Conservation (phyloP, 1,140 invertebrate genomes). For the Drosophila mayri region DNA sequence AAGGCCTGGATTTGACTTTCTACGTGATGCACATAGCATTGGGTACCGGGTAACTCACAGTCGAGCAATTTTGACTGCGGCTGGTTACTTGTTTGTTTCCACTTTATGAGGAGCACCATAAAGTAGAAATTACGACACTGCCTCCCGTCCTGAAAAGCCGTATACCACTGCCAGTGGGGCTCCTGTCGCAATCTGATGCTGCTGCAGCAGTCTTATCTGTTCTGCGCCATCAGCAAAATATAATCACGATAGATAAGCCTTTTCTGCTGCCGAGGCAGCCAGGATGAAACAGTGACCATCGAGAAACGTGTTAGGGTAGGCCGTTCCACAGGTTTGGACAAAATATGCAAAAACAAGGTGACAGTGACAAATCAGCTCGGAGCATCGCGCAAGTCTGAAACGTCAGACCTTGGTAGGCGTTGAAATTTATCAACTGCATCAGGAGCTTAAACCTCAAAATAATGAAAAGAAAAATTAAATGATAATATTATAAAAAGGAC, state of each 20-base stretch:
- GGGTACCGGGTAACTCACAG: background rate
- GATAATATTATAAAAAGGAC: too few species aligned
- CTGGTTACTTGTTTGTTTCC: background rate
- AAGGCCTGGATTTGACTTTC: background rate
- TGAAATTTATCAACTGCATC: background rate
- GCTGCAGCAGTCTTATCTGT: slow-evolving; percentile 55
- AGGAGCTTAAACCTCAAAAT: background rate
- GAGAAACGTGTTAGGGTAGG: background rate
- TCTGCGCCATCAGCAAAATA: slow-evolving; percentile 68
- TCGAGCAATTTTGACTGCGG: background rate
- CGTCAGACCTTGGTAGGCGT: background rate
- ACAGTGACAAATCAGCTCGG: slow-evolving; percentile 35
- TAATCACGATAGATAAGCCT: slow-evolving; percentile 69
- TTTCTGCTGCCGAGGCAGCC: slow-evolving; percentile 39
- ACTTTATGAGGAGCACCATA: slow-evolving; percentile 18
- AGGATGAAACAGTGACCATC: slow-evolving; percentile 1
- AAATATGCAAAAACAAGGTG: slow-evolving; percentile 68
- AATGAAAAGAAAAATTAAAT: too few species aligned
- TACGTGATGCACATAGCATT: background rate
- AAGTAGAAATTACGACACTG: slow-evolving; percentile 64
- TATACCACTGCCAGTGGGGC: slow-evolving; percentile 35
- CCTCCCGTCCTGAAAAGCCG: slow-evolving; percentile 20
- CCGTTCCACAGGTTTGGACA: slow-evolving; percentile 35
- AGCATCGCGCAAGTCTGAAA: too few species aligned
- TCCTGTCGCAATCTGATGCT: slow-evolving; percentile 39